These are phyloP conservation scores for Cinclus cinclus DNA, from an alignment of 2,113 vertebrate species.

Conservation along the genomic window DNA sequence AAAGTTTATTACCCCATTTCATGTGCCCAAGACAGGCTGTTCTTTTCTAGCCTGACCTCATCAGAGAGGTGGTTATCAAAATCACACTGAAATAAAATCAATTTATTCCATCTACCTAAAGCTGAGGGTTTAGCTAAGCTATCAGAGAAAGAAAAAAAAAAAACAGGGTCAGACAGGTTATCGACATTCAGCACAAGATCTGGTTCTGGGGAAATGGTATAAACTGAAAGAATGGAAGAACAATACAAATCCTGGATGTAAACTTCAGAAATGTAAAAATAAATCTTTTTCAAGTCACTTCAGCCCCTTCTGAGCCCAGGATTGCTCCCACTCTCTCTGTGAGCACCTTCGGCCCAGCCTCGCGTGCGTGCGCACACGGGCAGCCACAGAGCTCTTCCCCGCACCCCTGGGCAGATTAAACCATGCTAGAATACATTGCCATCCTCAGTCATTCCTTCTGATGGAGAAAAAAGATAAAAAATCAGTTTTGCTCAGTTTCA, in stretches of 20 bases:
- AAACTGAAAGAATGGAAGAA: not conserved
- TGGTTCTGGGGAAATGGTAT: not conserved
- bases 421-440: not conserved
- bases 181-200: not conserved
- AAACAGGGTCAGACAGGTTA: not conserved
- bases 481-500: not conserved
- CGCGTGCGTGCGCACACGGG: fast-evolving
- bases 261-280: not conserved
- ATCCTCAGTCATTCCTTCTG: not conserved
- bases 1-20: not conserved
- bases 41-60: not conserved
- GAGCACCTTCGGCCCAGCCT: not conserved
- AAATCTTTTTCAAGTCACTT: not conserved
- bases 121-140: not conserved
- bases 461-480: not conserved
- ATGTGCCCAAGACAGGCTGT: not conserved
- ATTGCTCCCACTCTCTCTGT: not conserved
- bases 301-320: not conserved
- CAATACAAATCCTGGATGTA: not conserved
- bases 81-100: not conserved
- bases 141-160: not conserved
- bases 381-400: not conserved
- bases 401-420: not conserved
- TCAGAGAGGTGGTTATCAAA: not conserved
- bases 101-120: not conserved